phyloP scores from a whole-genome alignment of 1,140 invertebrate species.

The Magallana ariakensis region DNA sequence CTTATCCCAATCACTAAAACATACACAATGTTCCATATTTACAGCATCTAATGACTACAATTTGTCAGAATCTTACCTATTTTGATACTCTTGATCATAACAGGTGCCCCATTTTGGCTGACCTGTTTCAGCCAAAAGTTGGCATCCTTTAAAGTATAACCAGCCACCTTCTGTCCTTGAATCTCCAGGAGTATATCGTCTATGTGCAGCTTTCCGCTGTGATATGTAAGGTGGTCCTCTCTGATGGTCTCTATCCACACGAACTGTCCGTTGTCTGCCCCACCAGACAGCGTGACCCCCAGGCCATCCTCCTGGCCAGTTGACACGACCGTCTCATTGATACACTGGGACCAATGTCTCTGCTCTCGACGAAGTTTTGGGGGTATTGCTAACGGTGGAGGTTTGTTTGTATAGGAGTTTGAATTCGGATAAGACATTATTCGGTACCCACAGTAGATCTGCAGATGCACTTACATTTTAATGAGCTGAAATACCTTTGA shows the following conservation, averaged over 20 bases:
- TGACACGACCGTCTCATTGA: conserved; percentile 77
- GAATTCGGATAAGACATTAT: conserved; percentile 44
- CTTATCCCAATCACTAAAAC: too few relatives aligned
- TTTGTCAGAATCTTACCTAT: conserved; percentile 78
- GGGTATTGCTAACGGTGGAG: conserved; percentile 51
- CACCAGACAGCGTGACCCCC: conserved; percentile 79
- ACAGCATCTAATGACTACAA: too few relatives aligned
- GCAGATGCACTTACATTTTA: not conserved
- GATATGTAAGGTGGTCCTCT: conserved; percentile 80
- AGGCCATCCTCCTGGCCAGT: conserved; percentile 75
- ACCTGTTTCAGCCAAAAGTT: conserved; percentile 83
- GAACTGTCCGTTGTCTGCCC: conserved; percentile 84
- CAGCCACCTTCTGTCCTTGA: conserved; percentile 84
- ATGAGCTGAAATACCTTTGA: conserved; percentile 24
- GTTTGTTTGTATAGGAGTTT: conserved; percentile 40
- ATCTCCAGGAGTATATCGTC: conserved; percentile 84
- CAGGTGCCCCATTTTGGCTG: conserved; percentile 82
- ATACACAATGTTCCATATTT: too few relatives aligned
- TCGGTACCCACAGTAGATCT: not conserved
- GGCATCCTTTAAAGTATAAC: conserved; percentile 84
- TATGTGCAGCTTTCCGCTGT: conserved; percentile 76
- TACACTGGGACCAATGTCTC: conserved; percentile 75
- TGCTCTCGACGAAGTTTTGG: conserved; percentile 50
- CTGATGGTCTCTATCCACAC: conserved; percentile 80
- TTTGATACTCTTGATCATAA: conserved; percentile 82